Base-by-base conservation (phyloP, 1,140 invertebrate species). In the Diploscapter pachys region DNA sequence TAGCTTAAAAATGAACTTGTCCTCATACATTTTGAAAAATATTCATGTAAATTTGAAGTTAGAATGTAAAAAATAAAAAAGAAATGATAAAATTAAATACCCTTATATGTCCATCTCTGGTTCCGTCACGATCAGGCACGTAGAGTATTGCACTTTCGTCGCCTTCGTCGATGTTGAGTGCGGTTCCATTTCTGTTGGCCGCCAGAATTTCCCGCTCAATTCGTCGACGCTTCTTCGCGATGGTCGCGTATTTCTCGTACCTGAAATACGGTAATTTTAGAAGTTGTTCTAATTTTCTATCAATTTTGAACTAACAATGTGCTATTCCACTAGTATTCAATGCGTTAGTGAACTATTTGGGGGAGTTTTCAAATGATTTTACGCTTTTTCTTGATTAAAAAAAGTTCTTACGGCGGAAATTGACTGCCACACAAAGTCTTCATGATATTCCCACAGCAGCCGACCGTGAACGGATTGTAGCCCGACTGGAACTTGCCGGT, bases 401-500 rank as follows among this genome's bases (percentile, higher is more conserved):
- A 4, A 50, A 55, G 1, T 11, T 67, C 77, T 74, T 65, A 79
- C 78, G 76, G 71, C 52, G 78, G 78, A 64, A 70, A 54, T 13
- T 75, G 78, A 55, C 63, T 69, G 13, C 71, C 54, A 54, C 76
- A 79, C n/a, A 79, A 59, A 50, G 78, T 72, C 8, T 31, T 59
- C 51, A 56, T 54, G 31, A 73, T 62, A 57, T 79, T 79, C 9
- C 56, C 63, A 11, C 13, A 54, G 55, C 78, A 79, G 52, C 83
- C 83, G 48, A 64, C 49, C 3, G 81, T 85, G 64, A 85, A 85
- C 4, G 83, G 83, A 83, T 85, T 85, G 63, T 81, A 83, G 13
- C 84, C 83, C 51, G 78, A 79, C 9, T 83, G 81, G 63, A 85
- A 84, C 72, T 85, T 85, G n/a, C 83, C 83, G 51, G 83, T 85